Conservation (phyloP, 2,888 invertebrate genomes). For the Hesperia comma region DNA sequence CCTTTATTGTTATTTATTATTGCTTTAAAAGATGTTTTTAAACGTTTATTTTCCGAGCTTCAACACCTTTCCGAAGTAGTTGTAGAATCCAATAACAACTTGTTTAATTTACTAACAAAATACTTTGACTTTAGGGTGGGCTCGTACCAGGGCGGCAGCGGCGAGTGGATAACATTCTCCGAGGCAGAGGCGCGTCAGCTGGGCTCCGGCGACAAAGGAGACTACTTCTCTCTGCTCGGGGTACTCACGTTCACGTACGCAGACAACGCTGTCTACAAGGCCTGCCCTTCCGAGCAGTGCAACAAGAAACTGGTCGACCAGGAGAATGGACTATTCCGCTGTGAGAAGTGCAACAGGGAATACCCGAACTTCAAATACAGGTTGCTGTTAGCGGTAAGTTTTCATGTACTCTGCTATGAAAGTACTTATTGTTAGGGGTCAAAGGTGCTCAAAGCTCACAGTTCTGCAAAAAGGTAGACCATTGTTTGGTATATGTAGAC, state of each 20-base stretch:
- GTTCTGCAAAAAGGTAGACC: too few species aligned
- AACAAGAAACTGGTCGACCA: constrained; percentile 97
- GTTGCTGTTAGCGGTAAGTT: constrained; percentile 90
- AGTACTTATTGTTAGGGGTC: too few species aligned
- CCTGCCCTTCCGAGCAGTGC: constrained; percentile 94
- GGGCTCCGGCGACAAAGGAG: constrained; percentile 90
- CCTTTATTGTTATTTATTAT: too few species aligned
- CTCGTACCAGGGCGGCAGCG: constrained; percentile 73
- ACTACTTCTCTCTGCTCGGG: constrained; percentile 91
- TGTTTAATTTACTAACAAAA: too few species aligned
- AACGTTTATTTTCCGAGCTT: too few species aligned
- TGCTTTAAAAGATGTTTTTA: too few species aligned
- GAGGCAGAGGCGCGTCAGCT: constrained; percentile 89
- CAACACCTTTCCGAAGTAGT: too few species aligned
- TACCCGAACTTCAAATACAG: constrained; percentile 94
- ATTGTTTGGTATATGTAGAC: too few species aligned
- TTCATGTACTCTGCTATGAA: too few species aligned
- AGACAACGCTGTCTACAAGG: constrained; percentile 95
- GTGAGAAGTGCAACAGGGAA: constrained; percentile 96
- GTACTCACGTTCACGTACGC: constrained; percentile 90
- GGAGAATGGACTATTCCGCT: constrained; percentile 93
- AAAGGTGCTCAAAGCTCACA: too few species aligned
- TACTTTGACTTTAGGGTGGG: constrained; percentile 61
- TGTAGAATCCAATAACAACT: constrained; percentile 22
- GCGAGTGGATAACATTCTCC: constrained; percentile 90